These are phyloP conservation scores for Artemisiospiza belli DNA, from an alignment of 2,113 vertebrate genomes.

Conservation along the genomic window DNA sequence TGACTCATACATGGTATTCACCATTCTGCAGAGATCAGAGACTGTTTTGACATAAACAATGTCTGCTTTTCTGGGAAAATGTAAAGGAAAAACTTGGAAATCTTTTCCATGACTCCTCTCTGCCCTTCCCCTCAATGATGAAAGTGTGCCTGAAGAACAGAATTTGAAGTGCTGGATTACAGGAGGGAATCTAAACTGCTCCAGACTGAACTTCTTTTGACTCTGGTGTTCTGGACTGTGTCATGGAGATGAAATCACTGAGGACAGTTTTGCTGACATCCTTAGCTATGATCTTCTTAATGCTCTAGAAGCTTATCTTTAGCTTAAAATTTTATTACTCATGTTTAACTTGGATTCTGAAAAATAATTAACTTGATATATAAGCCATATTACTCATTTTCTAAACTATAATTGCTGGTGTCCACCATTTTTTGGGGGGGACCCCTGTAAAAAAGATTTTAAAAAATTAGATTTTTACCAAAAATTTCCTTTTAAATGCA, in stretches of 20 bases:
- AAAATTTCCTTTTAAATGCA: neutral
- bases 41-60: neutral
- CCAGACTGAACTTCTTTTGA: neutral
- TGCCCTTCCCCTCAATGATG: neutral
- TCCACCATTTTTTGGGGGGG: neutral
- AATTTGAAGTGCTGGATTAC: neutral
- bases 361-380: neutral
- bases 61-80: neutral
- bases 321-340: neutral
- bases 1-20: rapidly evolving
- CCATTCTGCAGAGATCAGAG: neutral
- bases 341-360: neutral
- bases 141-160: neutral
- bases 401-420: neutral
- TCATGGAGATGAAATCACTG: neutral
- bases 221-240: neutral
- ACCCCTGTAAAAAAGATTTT: neutral
- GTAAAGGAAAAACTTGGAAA: neutral
- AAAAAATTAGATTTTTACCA: neutral
- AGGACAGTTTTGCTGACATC: neutral
- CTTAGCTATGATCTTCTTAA: neutral
- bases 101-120: neutral
- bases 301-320: neutral
- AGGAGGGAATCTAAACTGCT: neutral
- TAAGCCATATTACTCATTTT: neutral